Conservation (phyloP, 2,797 vertebrate genomes). For the Champsocephalus gunnari region DNA sequence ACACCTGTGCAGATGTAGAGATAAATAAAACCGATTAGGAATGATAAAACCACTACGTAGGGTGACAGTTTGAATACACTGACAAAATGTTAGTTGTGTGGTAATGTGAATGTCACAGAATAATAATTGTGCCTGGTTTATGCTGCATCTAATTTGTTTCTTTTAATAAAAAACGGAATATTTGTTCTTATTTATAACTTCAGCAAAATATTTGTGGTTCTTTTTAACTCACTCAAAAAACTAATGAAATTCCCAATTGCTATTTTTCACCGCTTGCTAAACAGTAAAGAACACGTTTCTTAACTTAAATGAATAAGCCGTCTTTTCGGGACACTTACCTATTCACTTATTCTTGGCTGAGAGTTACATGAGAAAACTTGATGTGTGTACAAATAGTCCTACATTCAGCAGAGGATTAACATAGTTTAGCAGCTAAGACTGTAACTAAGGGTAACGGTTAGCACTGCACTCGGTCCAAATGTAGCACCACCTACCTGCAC, state of each 20-base stretch:
- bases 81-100: neutral
- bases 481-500: neutral
- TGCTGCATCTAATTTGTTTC: constrained; percentile 33
- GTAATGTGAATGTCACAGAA: constrained; percentile 3
- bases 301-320: neutral
- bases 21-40: neutral
- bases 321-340: neutral
- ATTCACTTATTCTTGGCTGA: neutral
- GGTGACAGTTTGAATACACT: neutral
- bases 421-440: no score
- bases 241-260: neutral
- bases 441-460: neutral
- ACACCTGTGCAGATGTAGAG: neutral
- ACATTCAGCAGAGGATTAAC: no score
- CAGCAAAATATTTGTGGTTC: neutral
- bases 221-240: neutral
- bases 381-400: no score
- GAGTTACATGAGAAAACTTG: neutral
- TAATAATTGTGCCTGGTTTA: constrained; percentile 26
- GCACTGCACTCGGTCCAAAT: neutral
- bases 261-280: neutral
- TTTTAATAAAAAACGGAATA: constrained; percentile 15
- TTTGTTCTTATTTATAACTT: neutral
- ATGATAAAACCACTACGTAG: no score
- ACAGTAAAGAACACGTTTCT: neutral